Base-by-base conservation (phyloP, 1,140 invertebrate species). In the Drosophila navojoa region DNA sequence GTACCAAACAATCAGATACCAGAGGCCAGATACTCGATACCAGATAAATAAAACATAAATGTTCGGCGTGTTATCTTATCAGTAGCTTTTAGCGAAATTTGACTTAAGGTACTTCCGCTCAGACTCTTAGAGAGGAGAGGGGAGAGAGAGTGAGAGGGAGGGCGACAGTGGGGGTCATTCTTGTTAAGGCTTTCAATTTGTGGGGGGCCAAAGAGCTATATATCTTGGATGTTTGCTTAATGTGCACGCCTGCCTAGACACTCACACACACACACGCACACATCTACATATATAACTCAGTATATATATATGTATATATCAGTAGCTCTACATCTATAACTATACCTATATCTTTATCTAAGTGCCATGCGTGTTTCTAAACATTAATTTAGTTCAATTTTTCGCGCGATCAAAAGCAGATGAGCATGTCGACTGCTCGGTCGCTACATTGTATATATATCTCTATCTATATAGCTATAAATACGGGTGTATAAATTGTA, bases 321-420 rank as follows among this genome's bases (percentile, higher is more conserved):
- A 49, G 50, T 64, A 66, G 16, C 6, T 22, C 19, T 22, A 22
- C 19, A 22, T 22, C 19, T 22, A 22, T 22, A 22, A 2, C 19
- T 42, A 52, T 40, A 27, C 27, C 40, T 64, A 19, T 50, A 64
- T 70, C 45, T 71, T 40, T 42, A 63, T 53, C 45, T 40, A 15
- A 70, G 54, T 75, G 82, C 76, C 78, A 81, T 86, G 82, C 84
- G 84, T 87, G 82, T 81, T 67, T 71, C 70, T 73, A 45, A 77
- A 84, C 84, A 87, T 89, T 82, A 89, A 87, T 87, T 87, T 84
- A 79, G 84, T 89, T 89, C 71, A 87, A 87, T 87, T 82, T 87
- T 82, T 89, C 84, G 84, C 84, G 82, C 82, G 84, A 89, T 89
- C 84, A 84, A 72, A 89, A 84, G 70, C 81, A 85, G 81, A 84